Percentiles rank a stretch among this genome's conserved stretches.
These are phyloP conservation scores for Tortricodes alternella DNA, from an alignment of 2,888 invertebrate species.

Conservation along the genomic window DNA sequence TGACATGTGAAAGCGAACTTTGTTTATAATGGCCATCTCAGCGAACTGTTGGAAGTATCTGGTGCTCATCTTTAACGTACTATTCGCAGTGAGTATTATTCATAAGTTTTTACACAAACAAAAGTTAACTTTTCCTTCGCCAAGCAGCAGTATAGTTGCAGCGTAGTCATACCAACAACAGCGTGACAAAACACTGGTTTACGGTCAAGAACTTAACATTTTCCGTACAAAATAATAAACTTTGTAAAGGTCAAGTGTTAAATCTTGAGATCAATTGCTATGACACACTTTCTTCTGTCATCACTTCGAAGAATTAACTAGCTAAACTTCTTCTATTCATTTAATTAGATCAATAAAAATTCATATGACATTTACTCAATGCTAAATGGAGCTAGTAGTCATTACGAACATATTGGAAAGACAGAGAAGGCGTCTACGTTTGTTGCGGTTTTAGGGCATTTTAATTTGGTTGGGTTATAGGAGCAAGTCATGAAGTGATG, in stretches of 20 bases:
- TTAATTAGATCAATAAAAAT: constrained; percentile 31
- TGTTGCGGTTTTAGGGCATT: constrained; percentile 22
- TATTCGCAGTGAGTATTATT: constrained; percentile 72
- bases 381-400: constrained; percentile 41
- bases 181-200: constrained; percentile 7
- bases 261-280: constrained; percentile 14
- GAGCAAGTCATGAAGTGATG: constrained; percentile 39
- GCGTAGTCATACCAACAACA: constrained; percentile 29
- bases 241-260: constrained; percentile 17
- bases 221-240: background rate
- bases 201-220: background rate
- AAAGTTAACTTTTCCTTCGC: constrained; percentile 12
- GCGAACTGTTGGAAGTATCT: constrained; percentile 80
- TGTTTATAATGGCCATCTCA: constrained; percentile 69
- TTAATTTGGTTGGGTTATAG: constrained; percentile 45
- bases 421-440: constrained; percentile 29
- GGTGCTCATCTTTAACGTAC: constrained; percentile 73
- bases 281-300: constrained; percentile 40
- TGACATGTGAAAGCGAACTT: constrained; percentile 67
- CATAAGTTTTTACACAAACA: constrained; percentile 19
- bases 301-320: constrained; percentile 25
- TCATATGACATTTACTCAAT: constrained; percentile 24
- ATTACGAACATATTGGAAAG: constrained; percentile 3
- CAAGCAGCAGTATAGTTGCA: background rate
- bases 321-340: constrained; percentile 31